phyloP scores from a whole-genome alignment of 2,888 invertebrate species.

The Aporophyla nigra region DNA sequence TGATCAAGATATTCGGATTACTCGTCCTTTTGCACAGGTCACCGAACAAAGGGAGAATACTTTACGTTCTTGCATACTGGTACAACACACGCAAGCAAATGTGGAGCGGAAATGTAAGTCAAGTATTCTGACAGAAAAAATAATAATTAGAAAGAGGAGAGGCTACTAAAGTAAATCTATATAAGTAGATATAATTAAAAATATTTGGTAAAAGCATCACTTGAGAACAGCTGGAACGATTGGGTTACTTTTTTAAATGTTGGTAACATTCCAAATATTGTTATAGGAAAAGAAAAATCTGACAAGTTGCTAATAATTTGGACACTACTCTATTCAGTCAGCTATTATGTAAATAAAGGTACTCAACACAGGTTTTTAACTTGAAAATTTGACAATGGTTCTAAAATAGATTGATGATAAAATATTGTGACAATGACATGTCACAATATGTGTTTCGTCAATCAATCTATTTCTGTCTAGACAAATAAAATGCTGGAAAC shows the following conservation, averaged over 20 bases:
- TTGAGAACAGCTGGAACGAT: not conserved
- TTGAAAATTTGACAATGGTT: not conserved
- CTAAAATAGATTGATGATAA: not conserved
- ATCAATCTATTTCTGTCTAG: slow-evolving; percentile 1
- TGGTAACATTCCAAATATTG: not conserved
- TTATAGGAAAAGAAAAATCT: not conserved
- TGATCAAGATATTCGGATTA: slow-evolving; percentile 40
- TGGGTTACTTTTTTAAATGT: not conserved
- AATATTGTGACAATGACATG: not conserved
- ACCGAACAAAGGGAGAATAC: slow-evolving; percentile 52
- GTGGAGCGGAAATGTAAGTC: not conserved
- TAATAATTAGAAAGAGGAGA: not conserved
- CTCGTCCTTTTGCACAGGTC: slow-evolving; percentile 57
- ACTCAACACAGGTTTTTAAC: not conserved
- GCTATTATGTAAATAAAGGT: not conserved
- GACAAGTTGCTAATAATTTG: not conserved
- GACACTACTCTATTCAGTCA: not conserved
- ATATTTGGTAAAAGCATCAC: not conserved
- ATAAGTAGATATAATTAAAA: too few species aligned
- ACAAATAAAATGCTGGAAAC: not conserved
- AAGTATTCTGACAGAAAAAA: not conserved
- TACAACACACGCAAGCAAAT: slow-evolving; percentile 21
- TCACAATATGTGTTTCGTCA: not conserved
- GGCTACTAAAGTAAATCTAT: too few species aligned
- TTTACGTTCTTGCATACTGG: slow-evolving; percentile 45